These are phyloP conservation scores for Latheticus oryzae DNA, from an alignment of 2,888 invertebrate species.

Conservation along the genomic window DNA sequence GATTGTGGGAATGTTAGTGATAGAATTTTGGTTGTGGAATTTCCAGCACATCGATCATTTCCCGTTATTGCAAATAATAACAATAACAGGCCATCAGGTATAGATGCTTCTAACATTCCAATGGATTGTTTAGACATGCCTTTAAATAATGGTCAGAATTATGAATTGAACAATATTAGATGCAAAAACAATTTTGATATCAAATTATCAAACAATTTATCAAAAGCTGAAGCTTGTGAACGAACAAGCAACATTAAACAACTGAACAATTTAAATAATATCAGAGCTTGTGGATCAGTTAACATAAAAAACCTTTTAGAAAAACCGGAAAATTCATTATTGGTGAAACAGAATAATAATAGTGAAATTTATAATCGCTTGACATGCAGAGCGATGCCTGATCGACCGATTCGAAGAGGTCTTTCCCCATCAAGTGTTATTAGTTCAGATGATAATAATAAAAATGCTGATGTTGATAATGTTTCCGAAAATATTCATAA, in stretches of 20 bases:
- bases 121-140: slow-evolving; percentile 55
- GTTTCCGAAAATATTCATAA: slow-evolving; percentile 55
- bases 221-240: slow-evolving; percentile 42
- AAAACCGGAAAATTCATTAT: slow-evolving; percentile 45
- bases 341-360: slow-evolving; percentile 51
- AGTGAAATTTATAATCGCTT: slow-evolving; percentile 62
- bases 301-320: slow-evolving; percentile 53
- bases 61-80: slow-evolving; percentile 50
- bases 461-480: slow-evolving; percentile 51
- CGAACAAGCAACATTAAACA: slow-evolving; percentile 46
- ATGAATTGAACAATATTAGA: slow-evolving; percentile 47
- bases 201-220: slow-evolving; percentile 46
- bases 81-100: slow-evolving; percentile 58
- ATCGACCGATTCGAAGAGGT: slow-evolving; percentile 62
- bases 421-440: slow-evolving; percentile 45
- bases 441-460: slow-evolving; percentile 55
- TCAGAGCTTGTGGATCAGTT: slow-evolving; percentile 58
- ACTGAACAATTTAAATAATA: slow-evolving; percentile 61
- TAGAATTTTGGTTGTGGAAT: slow-evolving; percentile 82
- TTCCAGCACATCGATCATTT: slow-evolving; percentile 67
- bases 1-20: slow-evolving; percentile 88
- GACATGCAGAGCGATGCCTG: slow-evolving; percentile 77
- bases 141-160: slow-evolving; percentile 48
- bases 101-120: slow-evolving; percentile 57
- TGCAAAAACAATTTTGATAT: slow-evolving; percentile 42